Conservation (phyloP, 2,113 vertebrate species). For the Callithrix jacchus region DNA sequence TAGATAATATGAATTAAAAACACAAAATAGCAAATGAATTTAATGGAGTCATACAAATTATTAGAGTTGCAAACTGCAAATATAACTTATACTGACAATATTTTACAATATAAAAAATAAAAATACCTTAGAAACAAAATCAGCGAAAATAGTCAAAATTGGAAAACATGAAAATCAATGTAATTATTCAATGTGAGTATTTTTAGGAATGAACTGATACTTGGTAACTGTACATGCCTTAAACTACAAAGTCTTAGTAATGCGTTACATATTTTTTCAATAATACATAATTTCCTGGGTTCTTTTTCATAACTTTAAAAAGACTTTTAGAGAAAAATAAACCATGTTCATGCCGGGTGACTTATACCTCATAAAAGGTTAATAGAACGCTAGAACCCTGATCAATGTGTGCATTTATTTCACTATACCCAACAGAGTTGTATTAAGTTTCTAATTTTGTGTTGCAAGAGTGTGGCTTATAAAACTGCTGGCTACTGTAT, state of each 20-base stretch:
- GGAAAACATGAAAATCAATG: neutral
- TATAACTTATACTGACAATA: neutral
- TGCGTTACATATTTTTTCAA: neutral
- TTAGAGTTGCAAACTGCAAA: neutral
- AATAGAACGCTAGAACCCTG: neutral
- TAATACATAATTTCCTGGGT: neutral
- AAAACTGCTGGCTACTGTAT: too few relatives aligned
- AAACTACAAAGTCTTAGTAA: neutral
- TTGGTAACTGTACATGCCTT: neutral
- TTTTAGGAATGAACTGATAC: neutral
- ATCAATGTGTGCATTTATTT: neutral
- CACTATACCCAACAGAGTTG: neutral
- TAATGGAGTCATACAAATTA: neutral
- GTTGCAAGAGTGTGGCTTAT: neutral
- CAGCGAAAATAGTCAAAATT: neutral
- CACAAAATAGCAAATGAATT: neutral
- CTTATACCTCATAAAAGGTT: neutral
- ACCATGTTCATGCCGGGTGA: neutral
- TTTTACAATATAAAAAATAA: constrained; percentile 1
- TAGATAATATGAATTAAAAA: neutral
- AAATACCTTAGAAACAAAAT: constrained; percentile 11
- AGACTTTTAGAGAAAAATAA: constrained; percentile 31
- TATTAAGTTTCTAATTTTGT: neutral
- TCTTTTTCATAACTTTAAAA: neutral
- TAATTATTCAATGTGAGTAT: neutral